These are phyloP conservation scores for Telenomus remus DNA, from an alignment of 1,140 invertebrate genomes.

Conservation along the genomic window DNA sequence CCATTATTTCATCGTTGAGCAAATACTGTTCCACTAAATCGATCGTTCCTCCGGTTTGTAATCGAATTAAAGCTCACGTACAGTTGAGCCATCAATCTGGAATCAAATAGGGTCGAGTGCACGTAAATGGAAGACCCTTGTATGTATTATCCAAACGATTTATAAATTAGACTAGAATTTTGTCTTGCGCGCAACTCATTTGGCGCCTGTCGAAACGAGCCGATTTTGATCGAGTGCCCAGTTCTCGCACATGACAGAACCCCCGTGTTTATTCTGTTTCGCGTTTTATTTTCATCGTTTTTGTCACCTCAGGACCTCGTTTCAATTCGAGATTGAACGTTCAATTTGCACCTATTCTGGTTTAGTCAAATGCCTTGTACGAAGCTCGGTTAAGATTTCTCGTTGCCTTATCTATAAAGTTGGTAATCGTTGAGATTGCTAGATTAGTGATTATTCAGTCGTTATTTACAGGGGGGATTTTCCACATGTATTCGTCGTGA, in stretches of 20 bases:
- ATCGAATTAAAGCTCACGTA: slow-evolving; percentile 59
- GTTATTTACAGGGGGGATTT: too few relatives aligned
- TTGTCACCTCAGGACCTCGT: too few relatives aligned
- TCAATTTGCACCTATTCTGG: too few relatives aligned
- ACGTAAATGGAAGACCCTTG: slow-evolving; percentile 61
- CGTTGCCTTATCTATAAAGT: too few relatives aligned
- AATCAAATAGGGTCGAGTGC: slow-evolving; percentile 60
- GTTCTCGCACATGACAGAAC: slow-evolving; percentile 25
- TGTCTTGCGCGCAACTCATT: slow-evolving; percentile 23
- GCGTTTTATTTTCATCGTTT: too few relatives aligned
- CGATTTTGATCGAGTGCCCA: slow-evolving; percentile 47
- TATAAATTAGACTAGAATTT: slow-evolving; percentile 55
- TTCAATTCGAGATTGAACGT: too few relatives aligned
- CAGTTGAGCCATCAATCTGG: slow-evolving; percentile 55
- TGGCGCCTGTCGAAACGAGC: slow-evolving; percentile 35
- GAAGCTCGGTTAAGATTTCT: too few relatives aligned
- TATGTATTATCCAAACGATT: slow-evolving; percentile 54
- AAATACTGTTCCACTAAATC: slow-evolving; percentile 57
- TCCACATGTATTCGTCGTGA: neutral
- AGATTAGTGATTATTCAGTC: too few relatives aligned
- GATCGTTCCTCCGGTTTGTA: slow-evolving; percentile 57
- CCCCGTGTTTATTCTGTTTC: neutral
- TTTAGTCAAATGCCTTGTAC: too few relatives aligned
- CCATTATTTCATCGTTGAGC: slow-evolving; percentile 59
- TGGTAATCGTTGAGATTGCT: too few relatives aligned